Evolutionary conservation across 2,113 vertebrate species (phyloP), one percentile per base, ranked within the genome.

Genomic region (Ibidorhyncha struthersii): DNA sequence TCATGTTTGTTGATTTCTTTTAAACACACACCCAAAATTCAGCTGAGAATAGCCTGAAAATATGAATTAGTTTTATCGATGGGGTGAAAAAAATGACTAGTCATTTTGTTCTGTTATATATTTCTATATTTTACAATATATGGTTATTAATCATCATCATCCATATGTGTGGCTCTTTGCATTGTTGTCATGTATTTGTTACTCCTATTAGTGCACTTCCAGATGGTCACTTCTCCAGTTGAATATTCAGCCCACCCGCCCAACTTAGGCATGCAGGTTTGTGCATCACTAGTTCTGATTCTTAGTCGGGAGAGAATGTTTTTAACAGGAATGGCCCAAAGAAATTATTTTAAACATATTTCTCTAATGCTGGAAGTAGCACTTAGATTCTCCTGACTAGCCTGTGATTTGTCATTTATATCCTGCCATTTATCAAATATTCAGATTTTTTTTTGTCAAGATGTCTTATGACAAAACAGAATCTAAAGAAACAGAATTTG

Each of bases 81-180:
- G 15, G 55, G 18, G 7, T 89, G 14, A 49, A 52, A 79, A 56
- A 83, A 49, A 13, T 12, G 5, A 49, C 7, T 40, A 38, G 6
- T 45, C 7, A 67, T 14, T 12, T 69, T 41, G 5, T 41, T 78
- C 29, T 56, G 3, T 56, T 88, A 45, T 16, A 2, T 14, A 27
- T 67, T 47, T 85, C 27, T 49, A 3, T 76, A 1, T 82, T 74
- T 87, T 66, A n/a, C 61, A 8, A 5, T 55, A 8, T 12, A 17
- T 45, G 10, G 5, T 59, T 67, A 22, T 56, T 87, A 65, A 72
- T 52, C 5, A 18, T 71, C 5, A 18, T 71, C 16, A 50, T 22
- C 32, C 4, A 12, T 15, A 21, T 0, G 1, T 9, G 6, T 80
- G 30, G 7, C 9, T 77, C 2, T 90, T 76, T 41, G 4, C 2